phyloP scores from a whole-genome alignment of 1,140 invertebrate genomes.

The Zaprionus kolodkinae region DNA sequence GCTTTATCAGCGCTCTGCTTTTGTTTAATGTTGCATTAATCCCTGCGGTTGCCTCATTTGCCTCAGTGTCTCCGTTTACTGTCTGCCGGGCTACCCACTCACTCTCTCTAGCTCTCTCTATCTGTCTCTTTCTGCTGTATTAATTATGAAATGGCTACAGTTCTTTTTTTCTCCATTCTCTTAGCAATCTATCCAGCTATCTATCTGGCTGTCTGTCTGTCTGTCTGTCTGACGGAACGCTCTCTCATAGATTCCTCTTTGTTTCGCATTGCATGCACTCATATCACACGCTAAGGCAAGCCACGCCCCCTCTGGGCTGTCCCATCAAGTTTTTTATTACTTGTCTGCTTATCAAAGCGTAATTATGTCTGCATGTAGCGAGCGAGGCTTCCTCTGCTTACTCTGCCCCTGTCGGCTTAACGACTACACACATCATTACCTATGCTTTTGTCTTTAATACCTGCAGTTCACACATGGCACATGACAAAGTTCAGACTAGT shows the following conservation, averaged over 20 bases:
- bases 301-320: background rate
- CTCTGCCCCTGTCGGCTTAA: slow-evolving; percentile 22
- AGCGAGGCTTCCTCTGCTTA: slow-evolving; percentile 10
- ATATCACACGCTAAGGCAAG: slow-evolving; percentile 6
- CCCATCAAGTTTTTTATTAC: slow-evolving; percentile 58
- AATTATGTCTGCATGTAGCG: slow-evolving; percentile 61
- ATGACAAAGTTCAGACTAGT: slow-evolving; percentile 32
- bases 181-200: slow-evolving; percentile 40
- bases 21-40: slow-evolving; percentile 77
- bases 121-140: slow-evolving; percentile 44
- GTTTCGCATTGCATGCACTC: slow-evolving; percentile 48
- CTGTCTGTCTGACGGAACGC: slow-evolving; percentile 30
- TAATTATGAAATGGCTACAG: slow-evolving; percentile 77
- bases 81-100: background rate
- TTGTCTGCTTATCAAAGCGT: slow-evolving; percentile 79
- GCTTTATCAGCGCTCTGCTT: slow-evolving; percentile 41
- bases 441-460: slow-evolving; percentile 62
- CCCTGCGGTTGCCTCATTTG: slow-evolving; percentile 67
- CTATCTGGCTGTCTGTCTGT: slow-evolving; percentile 30
- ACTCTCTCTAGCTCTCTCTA: background rate
- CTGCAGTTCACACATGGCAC: slow-evolving; percentile 25
- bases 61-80: slow-evolving; percentile 46
- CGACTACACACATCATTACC: slow-evolving; percentile 64
- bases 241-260: slow-evolving; percentile 76
- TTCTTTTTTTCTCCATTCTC: slow-evolving; percentile 27